These are phyloP conservation scores for Chironomus tepperi DNA, from an alignment of 1,140 invertebrate genomes.

Conservation along the genomic window DNA sequence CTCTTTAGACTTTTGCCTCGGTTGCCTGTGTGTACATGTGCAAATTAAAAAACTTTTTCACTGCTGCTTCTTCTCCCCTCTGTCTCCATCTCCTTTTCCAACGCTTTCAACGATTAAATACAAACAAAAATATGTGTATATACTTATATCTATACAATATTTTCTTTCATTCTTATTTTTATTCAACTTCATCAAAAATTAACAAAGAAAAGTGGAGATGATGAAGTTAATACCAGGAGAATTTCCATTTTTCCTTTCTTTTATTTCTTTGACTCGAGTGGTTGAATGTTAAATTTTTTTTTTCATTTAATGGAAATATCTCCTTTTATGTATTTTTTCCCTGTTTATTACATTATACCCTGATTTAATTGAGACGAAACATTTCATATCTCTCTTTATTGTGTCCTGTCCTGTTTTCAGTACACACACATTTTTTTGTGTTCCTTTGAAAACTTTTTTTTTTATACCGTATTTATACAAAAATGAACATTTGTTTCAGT, in stretches of 20 bases:
- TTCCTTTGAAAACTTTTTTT: background rate
- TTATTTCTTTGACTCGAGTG: background rate
- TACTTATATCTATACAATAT: background rate
- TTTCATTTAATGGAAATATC: background rate
- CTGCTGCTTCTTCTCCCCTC: background rate
- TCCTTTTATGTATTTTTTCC: background rate
- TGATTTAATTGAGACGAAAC: background rate
- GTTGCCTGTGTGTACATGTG: slow-evolving; percentile 4
- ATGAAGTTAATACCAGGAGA: slow-evolving; percentile 8
- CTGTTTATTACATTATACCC: background rate
- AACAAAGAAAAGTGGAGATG: background rate
- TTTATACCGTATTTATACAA: too few species aligned
- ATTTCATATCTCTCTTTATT: background rate
- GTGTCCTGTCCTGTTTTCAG: background rate
- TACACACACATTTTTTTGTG: background rate
- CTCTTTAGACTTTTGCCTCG: slow-evolving; percentile 11
- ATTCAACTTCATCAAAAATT: slow-evolving; percentile 9
- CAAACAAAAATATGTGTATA: background rate
- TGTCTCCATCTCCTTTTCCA: background rate
- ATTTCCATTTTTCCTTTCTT: background rate
- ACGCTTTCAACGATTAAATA: background rate
- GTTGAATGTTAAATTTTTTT: background rate
- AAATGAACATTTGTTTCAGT: background rate
- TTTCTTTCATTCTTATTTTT: background rate
- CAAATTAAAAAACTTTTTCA: slow-evolving; percentile 3